Evolutionary conservation across 2,888 invertebrate genomes (phyloP), one percentile per base, ranked within the genome.

Genomic region (Apoda limacodes): DNA sequence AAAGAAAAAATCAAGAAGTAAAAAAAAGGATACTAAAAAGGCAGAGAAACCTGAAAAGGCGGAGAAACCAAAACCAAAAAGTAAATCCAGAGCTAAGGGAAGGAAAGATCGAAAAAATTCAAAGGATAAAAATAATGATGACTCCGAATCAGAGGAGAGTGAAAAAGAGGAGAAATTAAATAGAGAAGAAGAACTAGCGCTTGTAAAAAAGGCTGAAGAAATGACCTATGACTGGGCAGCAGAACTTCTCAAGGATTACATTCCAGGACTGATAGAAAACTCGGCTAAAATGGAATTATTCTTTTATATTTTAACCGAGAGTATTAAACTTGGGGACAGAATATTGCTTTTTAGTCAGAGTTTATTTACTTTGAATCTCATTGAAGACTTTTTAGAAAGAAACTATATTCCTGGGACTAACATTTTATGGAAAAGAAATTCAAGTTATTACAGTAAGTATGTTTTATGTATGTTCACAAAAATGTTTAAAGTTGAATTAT

Each of bases 301-400:
- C 52, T 92, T 98, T 66, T 90, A 91, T 46, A 90, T 99, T 40
- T 81, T 99, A 27, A 89, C 93, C 45, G 93, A 96, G 65, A 92
- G 95, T 42, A 87, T 98, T 30, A 83, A 85, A 35, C 66, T 91
- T 37, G 95, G 94, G 1, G 98, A 99, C 70, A 88, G 98, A 39
- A 83, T 98, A 34, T 81, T 99, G 31, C 86, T 98, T 3, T 99
- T 99, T 66, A 97, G 97, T 51, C 98, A 98, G 67, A 97, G 96
- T 52, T 83, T 99, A 35, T 90, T 97, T 48, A 98, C 98, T 1
- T 75, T 99, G 43, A 94, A 96, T 82, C 84, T 97, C 37, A 92
- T 99, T 39, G 98, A 99, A 81, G 92, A 94, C 58, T 95, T 95
- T 64, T 82, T 98, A 41, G 90, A 90, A 55, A 85, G 85, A 53